These are phyloP conservation scores for Alca torda DNA, from an alignment of 2,797 vertebrate genomes.

Conservation along the genomic window DNA sequence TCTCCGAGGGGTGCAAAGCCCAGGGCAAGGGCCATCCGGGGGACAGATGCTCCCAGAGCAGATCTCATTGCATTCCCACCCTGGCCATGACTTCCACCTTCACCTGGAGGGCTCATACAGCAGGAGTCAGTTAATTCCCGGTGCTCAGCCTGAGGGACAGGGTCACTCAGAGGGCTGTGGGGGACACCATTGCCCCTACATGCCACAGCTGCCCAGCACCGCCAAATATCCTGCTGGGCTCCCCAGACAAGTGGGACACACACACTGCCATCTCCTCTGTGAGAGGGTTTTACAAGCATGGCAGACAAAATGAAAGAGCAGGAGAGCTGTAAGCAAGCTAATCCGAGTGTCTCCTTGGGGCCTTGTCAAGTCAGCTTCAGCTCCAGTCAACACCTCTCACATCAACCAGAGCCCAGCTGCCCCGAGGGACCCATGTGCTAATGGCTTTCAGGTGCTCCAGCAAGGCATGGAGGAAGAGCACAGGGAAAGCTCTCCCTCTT, in stretches of 20 bases:
- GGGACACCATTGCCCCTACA: not conserved
- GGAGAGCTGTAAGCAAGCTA: constrained; percentile 38
- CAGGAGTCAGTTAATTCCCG: not conserved
- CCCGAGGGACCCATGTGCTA: not conserved
- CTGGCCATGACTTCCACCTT: not conserved
- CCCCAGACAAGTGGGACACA: not conserved
- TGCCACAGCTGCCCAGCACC: not conserved
- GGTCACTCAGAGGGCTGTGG: not conserved
- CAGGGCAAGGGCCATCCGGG: not conserved
- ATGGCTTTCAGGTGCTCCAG: constrained; percentile 30
- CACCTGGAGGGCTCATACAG: not conserved
- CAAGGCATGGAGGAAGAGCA: not conserved
- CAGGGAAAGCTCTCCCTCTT: not conserved
- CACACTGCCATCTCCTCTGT: not conserved
- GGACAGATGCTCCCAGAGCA: not conserved
- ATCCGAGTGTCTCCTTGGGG: not conserved
- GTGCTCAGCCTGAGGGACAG: not conserved
- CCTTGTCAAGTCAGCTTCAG: constrained; percentile 21
- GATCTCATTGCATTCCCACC: not conserved
- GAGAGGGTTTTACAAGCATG: not conserved
- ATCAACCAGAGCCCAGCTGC: constrained; percentile 20
- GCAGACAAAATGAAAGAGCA: constrained; percentile 16
- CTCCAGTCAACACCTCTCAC: constrained; percentile 20
- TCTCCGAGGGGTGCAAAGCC: not conserved
- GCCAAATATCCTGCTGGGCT: not conserved